Conservation (phyloP, 1,140 invertebrate genomes). For the Piezodorus guildinii region DNA sequence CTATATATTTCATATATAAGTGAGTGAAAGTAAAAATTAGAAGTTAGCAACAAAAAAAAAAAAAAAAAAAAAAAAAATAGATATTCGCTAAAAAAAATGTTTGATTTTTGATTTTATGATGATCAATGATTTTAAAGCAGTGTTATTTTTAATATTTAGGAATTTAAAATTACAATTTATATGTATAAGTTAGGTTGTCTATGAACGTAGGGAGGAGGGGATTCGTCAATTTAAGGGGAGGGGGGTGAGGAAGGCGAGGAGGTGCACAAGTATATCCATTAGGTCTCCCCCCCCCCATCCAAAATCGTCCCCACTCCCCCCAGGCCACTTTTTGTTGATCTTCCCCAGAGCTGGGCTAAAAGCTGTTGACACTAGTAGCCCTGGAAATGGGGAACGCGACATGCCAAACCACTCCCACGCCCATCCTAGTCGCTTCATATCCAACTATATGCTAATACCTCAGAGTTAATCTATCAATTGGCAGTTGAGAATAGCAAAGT, state of each 20-base stretch:
- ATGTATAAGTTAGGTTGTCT: background rate
- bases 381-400: slow-evolving; percentile 1
- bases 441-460: slow-evolving; percentile 9
- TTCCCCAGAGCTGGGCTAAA: slow-evolving; percentile 3
- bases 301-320: slow-evolving; percentile 1
- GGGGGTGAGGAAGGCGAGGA: background rate
- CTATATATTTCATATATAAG: no score
- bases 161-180: no score
- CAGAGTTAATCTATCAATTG: background rate
- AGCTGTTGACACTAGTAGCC: slow-evolving; percentile 11
- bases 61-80: no score
- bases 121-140: no score
- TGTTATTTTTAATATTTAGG: no score
- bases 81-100: no score
- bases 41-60: no score
- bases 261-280: slow-evolving; percentile 16
- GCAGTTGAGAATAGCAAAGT: background rate
- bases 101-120: no score
- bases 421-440: background rate
- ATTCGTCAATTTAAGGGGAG: background rate
- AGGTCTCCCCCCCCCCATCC: background rate
- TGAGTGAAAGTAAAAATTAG: no score
- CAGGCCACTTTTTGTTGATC: slow-evolving; percentile 14
- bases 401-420: slow-evolving; percentile 11
- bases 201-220: background rate